Conservation (phyloP, 2,888 invertebrate species). For the Drosophila robusta region DNA sequence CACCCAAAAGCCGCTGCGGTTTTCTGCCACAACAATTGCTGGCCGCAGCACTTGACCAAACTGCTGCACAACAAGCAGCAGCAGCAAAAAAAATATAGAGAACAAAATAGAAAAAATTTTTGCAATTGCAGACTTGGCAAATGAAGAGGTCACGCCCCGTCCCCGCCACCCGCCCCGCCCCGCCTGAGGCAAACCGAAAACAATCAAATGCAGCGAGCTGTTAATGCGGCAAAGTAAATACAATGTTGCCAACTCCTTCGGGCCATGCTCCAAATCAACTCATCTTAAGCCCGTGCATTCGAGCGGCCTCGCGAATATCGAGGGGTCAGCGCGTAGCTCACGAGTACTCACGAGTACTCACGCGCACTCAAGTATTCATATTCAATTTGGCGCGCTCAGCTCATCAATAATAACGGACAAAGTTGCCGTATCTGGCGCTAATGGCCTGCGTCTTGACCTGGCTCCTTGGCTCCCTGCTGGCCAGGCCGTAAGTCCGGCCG, state of each 20-base stretch:
- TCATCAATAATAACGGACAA: slow-evolving; percentile 21
- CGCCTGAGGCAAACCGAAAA: slow-evolving; percentile 7
- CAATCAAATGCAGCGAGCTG: slow-evolving; percentile 53
- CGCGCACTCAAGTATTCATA: slow-evolving; percentile 24
- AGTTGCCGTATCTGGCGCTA: slow-evolving; percentile 13
- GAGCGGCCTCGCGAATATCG: no score
- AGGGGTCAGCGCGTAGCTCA: no score
- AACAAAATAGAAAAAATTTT: slow-evolving; percentile 8
- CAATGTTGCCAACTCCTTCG: slow-evolving; percentile 28
- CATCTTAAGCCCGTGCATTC: not conserved
- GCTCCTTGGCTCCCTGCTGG: not conserved
- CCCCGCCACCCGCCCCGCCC: not conserved
- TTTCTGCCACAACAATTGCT: slow-evolving; percentile 69
- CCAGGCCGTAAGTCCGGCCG: not conserved
- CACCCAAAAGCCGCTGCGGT: slow-evolving; percentile 64
- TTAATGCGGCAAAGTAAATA: slow-evolving; percentile 58
- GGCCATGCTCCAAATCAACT: slow-evolving; percentile 16
- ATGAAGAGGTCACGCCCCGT: slow-evolving; percentile 31
- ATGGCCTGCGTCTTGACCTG: slow-evolving; percentile 1
- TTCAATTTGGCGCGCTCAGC: slow-evolving; percentile 17
- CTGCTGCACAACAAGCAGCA: slow-evolving; percentile 19
- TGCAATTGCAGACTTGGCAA: slow-evolving; percentile 37
- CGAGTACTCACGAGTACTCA: not conserved
- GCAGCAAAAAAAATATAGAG: slow-evolving; percentile 5
- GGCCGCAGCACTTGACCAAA: slow-evolving; percentile 66